Evolutionary conservation across 2,888 invertebrate genomes (phyloP).

Genomic region (Gastracanthus pulcherrimus): DNA sequence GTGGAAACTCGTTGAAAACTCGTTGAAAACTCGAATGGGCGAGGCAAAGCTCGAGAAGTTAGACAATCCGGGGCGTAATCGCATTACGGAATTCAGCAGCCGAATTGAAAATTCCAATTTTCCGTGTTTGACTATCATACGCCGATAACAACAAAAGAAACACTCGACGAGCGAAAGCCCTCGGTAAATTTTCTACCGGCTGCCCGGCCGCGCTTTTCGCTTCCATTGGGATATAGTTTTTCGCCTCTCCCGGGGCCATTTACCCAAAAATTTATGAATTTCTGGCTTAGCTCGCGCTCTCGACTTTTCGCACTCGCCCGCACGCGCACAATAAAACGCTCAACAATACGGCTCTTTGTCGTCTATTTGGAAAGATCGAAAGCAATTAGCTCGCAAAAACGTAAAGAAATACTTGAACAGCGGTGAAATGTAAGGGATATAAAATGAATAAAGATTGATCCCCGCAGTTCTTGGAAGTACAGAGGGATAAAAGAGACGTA

Average conservation of each 20-base stretch:
- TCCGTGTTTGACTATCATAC: slow-evolving; percentile 42
- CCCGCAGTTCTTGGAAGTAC: too few species aligned
- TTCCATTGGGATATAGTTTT: too few species aligned
- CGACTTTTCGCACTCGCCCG: too few species aligned
- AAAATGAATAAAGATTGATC: slow-evolving; percentile 1
- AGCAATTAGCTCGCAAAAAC: too few species aligned
- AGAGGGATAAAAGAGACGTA: not conserved
- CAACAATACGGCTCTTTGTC: too few species aligned
- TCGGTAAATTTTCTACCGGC: slow-evolving; percentile 3
- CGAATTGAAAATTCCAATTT: slow-evolving; percentile 54
- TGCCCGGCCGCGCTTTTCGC: too few species aligned
- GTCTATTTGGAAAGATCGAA: too few species aligned
- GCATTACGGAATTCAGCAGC: slow-evolving; percentile 44
- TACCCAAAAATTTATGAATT: not conserved
- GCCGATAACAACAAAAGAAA: slow-evolving; percentile 43
- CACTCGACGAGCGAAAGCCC: slow-evolving; percentile 25
- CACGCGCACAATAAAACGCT: too few species aligned
- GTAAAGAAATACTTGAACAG: too few species aligned
- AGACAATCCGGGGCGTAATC: slow-evolving; percentile 53
- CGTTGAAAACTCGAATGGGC: slow-evolving; percentile 54
- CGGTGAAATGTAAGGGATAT: too few species aligned
- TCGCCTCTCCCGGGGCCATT: too few species aligned
- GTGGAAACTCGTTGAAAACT: slow-evolving; percentile 40
- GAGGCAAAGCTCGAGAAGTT: slow-evolving; percentile 40
- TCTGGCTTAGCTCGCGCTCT: too few species aligned